phyloP scores from a whole-genome alignment of 2,113 vertebrate species.

The Myrmecophaga tridactyla region DNA sequence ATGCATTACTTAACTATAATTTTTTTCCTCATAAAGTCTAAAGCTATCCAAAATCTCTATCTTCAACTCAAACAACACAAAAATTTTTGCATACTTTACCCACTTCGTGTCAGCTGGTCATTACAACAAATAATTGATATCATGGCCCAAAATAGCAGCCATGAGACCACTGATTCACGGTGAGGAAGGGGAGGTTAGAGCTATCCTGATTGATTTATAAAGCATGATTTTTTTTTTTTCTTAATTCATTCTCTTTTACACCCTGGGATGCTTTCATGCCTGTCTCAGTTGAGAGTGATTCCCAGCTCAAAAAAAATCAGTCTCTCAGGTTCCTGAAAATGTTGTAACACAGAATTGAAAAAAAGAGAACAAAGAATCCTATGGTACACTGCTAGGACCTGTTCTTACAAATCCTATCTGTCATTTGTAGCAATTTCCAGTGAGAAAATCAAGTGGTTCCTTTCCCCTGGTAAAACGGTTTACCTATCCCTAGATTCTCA shows the following conservation, averaged over 20 bases:
- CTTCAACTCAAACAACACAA: constrained; percentile 14
- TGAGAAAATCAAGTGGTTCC: not conserved
- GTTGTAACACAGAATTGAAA: not conserved
- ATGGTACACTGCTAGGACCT: not conserved
- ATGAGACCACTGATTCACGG: not conserved
- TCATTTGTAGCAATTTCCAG: not conserved
- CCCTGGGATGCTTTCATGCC: not conserved
- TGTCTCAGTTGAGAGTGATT: constrained; percentile 36
- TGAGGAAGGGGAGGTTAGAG: not conserved
- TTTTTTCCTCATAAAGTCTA: constrained; percentile 20
- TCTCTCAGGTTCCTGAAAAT: constrained; percentile 29
- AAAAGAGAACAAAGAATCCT: not conserved
- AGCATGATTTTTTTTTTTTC: constrained; percentile 20
- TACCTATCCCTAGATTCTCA: not conserved
- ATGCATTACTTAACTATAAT: not conserved
- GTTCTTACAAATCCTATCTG: not conserved
- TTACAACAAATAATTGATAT: constrained; percentile 27
- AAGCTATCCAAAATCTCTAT: not conserved
- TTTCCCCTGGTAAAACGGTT: not conserved
- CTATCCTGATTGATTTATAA: not conserved
- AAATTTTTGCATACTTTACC: constrained; percentile 22
- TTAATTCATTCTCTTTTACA: constrained; percentile 32
- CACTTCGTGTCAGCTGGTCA: not conserved
- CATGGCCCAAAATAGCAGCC: not conserved
- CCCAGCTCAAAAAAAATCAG: not conserved